Percentiles rank a stretch among this genome's conserved stretches.
Conservation (phyloP, 2,888 invertebrate genomes). For the Spicauda simplicius region DNA sequence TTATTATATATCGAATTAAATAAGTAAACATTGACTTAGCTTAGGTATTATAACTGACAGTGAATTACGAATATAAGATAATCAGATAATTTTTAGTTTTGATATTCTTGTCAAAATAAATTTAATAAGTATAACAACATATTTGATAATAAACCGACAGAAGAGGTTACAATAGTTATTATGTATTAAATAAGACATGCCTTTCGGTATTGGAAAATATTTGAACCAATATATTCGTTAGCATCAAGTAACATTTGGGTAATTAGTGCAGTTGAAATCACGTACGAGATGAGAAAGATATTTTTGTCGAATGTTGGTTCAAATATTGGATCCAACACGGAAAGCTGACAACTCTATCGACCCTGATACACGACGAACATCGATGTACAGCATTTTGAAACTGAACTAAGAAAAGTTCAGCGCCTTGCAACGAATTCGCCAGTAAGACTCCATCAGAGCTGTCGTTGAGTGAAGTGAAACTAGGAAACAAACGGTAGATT, state of each 20-base stretch:
- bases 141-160: conserved; percentile 20
- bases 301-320: not conserved
- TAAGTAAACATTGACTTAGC: conserved; percentile 84
- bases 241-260: not conserved
- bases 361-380: conserved; percentile 29
- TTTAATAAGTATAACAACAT: conserved; percentile 22
- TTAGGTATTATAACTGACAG: conserved; percentile 79
- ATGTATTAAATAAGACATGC: conserved; percentile 27
- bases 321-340: conserved; percentile 20
- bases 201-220: conserved; percentile 13
- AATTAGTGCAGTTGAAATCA: not conserved
- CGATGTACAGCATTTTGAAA: conserved; percentile 14
- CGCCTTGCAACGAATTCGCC: conserved; percentile 44
- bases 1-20: conserved; percentile 74
- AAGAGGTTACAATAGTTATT: conserved; percentile 38
- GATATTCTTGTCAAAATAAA: conserved; percentile 27
- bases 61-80: conserved; percentile 65
- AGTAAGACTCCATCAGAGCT: conserved; percentile 26
- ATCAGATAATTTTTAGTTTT: conserved; percentile 46
- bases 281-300: not conserved
- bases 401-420: conserved; percentile 6
- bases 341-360: conserved; percentile 25
- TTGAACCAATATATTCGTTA: conserved; percentile 3
- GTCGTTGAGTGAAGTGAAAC: not conserved
- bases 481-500: too few relatives aligned